Base-by-base conservation (phyloP, 1,140 invertebrate species). In the Drosophila insularis region DNA sequence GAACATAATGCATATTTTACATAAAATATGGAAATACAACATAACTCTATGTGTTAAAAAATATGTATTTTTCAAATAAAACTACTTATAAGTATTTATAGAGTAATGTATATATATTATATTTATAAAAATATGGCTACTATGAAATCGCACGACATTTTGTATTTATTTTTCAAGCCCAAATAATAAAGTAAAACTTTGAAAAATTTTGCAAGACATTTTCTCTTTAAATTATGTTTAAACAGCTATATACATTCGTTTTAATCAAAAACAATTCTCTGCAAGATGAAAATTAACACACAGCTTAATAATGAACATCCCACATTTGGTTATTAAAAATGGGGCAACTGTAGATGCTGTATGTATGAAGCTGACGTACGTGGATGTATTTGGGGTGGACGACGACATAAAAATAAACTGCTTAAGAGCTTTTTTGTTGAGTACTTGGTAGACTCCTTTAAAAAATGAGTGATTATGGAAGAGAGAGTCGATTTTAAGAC, bases 391-490 rank as follows among this genome's bases (percentile, higher is more conserved):
- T 78, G 74, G 39, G 62, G 63, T 53, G 63, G 67, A 73, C 89
- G 85, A 75, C 76, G 81, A 67, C 90, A 80, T 64, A 74, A 68
- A 55, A 91, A 91, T 71, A 91, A 81, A 70, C 82, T 90, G 60
- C 64, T 91, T 81, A 90, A 81, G 61, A 91, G 59, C 61, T 91
- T 89, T 87, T 56, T 73, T 14, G 71, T 46, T 80, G 84, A 87
- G 74, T 89, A 87, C 84, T 87, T 89, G 71, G 69, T 56, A 50
- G 77, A 73, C 68, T 65, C 72, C 59, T 85, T 69, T 59, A 72
- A 80, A 66, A 81, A 81, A 81, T 87, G 74, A 72, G 80, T 84
- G 74, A 71, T 78, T 60, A 85, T 81, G 78, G 82, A 90, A 89
- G 90, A 91, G 80, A 70, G 70, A 72, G 87, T 74, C 70, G 89